Evolutionary conservation across 2,888 invertebrate genomes (phyloP).

Genomic region (Acleris laterana): DNA sequence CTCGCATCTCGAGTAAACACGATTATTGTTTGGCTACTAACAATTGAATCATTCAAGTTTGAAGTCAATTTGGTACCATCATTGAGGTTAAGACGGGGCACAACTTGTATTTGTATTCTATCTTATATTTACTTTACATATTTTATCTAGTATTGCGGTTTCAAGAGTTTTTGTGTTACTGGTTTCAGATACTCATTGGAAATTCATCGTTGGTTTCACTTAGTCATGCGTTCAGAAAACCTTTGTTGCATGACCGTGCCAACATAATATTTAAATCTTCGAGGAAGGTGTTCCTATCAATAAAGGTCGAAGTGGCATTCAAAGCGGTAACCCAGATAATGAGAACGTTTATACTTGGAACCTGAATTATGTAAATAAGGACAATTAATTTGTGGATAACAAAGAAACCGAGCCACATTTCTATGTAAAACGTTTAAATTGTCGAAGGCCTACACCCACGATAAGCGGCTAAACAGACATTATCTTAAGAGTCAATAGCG

Average conservation of each 20-base stretch:
- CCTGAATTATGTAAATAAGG: conserved; percentile 28
- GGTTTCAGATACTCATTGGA: no score
- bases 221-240: no score
- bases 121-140: no score
- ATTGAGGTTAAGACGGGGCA: no score
- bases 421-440: conserved; percentile 33
- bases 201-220: no score
- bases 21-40: conserved; percentile 23
- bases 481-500: conserved; percentile 29
- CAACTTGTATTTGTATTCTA: no score
- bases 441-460: conserved; percentile 31
- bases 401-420: conserved; percentile 32
- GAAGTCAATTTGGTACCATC: no score
- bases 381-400: conserved; percentile 27
- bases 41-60: conserved; percentile 5
- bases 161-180: no score
- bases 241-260: no score
- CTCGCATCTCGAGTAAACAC: conserved; percentile 36
- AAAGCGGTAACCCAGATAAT: conserved; percentile 17
- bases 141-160: no score
- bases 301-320: not conserved
- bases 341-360: conserved; percentile 14
- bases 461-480: conserved; percentile 13
- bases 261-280: no score
- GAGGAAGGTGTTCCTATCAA: not conserved